Evolutionary conservation across 53 echinoderm and acorn worm genomes (phyloP).

Genomic region (Astropecten irregularis): DNA sequence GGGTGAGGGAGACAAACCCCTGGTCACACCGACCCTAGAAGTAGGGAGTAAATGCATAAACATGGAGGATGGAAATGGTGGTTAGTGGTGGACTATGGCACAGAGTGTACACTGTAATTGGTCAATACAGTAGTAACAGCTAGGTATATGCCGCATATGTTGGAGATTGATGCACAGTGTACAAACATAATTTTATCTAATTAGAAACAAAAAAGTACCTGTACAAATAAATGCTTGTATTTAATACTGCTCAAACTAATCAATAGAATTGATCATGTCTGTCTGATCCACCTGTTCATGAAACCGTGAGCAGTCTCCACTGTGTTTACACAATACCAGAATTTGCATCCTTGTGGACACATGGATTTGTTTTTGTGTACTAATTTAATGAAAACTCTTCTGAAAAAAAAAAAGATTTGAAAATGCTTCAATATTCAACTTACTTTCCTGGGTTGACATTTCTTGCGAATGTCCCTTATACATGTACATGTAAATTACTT

Average conservation of each 20-base stretch:
- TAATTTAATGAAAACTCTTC: no score
- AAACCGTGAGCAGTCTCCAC: no score
- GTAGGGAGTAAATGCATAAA: slow-evolving; percentile 40
- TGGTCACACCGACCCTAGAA: slow-evolving; percentile 55
- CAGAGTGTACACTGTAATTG: no score
- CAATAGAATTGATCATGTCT: neutral
- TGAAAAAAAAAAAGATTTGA: no score
- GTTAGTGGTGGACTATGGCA: neutral
- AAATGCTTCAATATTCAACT: no score
- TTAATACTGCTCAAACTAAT: neutral
- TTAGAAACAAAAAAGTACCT: no score
- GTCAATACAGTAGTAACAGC: neutral
- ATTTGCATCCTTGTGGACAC: no score
- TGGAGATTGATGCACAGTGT: neutral
- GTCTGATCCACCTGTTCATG: neutral
- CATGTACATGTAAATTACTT: neutral
- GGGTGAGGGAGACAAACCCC: slow-evolving; percentile 47
- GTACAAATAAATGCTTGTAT: no score
- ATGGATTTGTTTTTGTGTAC: no score
- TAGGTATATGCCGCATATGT: neutral
- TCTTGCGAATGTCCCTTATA: no score
- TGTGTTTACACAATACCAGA: no score
- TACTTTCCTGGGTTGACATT: no score
- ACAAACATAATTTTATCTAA: neutral
- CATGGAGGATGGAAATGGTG: slow-evolving; percentile 27